Conservation (phyloP, 2,888 invertebrate genomes). For the Scotopteryx bipunctaria region DNA sequence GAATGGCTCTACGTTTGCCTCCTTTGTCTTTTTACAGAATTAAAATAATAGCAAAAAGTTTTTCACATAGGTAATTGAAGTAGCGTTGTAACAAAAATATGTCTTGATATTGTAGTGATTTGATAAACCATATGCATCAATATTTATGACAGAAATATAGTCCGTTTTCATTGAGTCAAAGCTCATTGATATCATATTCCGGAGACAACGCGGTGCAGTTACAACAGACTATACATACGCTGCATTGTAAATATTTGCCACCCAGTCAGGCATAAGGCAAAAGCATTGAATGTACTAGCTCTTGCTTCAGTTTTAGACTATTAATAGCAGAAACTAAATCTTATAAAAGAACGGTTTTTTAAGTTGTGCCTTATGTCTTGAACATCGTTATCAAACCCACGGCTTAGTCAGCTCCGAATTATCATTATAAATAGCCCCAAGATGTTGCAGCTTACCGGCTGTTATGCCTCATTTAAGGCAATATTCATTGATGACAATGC, state of each 20-base stretch:
- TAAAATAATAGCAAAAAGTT: constrained; percentile 59
- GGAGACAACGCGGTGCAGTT: constrained; percentile 3
- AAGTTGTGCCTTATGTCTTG: too few species aligned
- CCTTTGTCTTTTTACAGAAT: constrained; percentile 53
- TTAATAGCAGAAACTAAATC: too few species aligned
- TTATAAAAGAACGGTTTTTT: too few species aligned
- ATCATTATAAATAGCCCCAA: neutral
- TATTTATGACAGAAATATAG: neutral
- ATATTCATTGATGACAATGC: constrained; percentile 26
- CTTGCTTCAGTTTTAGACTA: neutral
- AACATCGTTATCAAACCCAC: too few species aligned
- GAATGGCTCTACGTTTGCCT: constrained; percentile 61
- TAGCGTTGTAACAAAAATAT: neutral
- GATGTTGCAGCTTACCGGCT: neutral
- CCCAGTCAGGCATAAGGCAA: constrained; percentile 24
- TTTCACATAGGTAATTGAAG: constrained; percentile 3
- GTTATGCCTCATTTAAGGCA: constrained; percentile 12
- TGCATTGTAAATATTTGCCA: constrained; percentile 29
- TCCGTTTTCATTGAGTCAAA: neutral
- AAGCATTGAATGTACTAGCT: constrained; percentile 18
- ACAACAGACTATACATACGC: constrained; percentile 45
- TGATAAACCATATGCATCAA: neutral
- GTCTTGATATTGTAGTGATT: neutral
- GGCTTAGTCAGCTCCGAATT: too few species aligned
- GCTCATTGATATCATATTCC: constrained; percentile 10